Evolutionary conservation across 1,140 invertebrate species (phyloP).

Genomic region (Geopemphigus sp.): DNA sequence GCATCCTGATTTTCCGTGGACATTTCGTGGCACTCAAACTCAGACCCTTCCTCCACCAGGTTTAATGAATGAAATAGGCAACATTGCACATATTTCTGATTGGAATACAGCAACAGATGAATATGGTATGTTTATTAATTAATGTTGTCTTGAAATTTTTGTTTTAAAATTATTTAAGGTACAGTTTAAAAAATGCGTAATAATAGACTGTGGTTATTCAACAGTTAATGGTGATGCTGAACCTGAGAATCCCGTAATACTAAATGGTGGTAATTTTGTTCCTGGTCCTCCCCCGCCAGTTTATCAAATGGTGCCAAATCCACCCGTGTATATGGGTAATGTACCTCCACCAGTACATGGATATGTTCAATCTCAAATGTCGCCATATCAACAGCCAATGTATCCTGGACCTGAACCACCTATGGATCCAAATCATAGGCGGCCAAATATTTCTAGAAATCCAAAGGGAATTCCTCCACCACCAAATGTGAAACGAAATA

Average conservation of each 20-base stretch:
- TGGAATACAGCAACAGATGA: conserved; percentile 44
- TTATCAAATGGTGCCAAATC: conserved; percentile 44
- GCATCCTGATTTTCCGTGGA: conserved; percentile 43
- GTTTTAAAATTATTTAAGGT: background rate
- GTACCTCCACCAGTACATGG: conserved; percentile 41
- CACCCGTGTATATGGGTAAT: conserved; percentile 34
- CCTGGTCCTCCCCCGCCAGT: conserved; percentile 36
- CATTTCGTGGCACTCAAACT: conserved; percentile 32
- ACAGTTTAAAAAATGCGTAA: conserved; percentile 11
- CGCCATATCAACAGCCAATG: conserved; percentile 40
- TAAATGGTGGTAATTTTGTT: conserved; percentile 46
- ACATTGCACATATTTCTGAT: conserved; percentile 43
- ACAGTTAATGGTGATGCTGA: conserved; percentile 46
- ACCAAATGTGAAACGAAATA: conserved; percentile 40
- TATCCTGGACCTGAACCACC: conserved; percentile 42
- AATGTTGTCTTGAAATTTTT: background rate
- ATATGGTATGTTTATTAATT: conserved; percentile 21
- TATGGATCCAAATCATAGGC: conserved; percentile 41
- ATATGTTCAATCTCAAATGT: conserved; percentile 40
- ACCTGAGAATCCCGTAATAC: conserved; percentile 24
- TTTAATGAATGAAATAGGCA: conserved; percentile 20
- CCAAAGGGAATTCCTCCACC: conserved; percentile 37
- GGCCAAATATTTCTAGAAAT: conserved; percentile 34
- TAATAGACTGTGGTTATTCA: conserved; percentile 33
- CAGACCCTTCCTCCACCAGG: conserved; percentile 13